Base-by-base conservation (phyloP, 35 echinoderm and acorn worm species). In the Ophioderma brevispina region DNA sequence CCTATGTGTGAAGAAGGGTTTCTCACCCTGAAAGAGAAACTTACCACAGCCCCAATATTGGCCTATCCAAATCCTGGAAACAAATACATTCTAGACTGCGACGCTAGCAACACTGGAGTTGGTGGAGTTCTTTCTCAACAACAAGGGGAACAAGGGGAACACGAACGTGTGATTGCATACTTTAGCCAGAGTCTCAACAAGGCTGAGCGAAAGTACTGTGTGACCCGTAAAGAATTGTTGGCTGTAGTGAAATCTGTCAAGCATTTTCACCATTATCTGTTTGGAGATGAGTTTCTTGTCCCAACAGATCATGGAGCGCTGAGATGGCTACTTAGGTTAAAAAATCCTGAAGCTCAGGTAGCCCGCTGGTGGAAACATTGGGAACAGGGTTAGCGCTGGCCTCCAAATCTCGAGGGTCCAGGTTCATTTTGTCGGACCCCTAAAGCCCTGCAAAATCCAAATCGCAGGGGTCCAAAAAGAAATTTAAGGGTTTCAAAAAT, bases 191-290 rank as follows among this genome's bases (percentile, higher is more conserved):
- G 37, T 1, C 17, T 94, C 35, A 81, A 34, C 0, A 89, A 82
- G 35, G 3, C 92, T 1, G 92, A 94, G 35, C 33, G 86, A 28
- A 55, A 56, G 32, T 88, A 94, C 89, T 84, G 92, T 56, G 92
- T 94, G 10, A 94, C 92, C 4, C 31, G 86, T 4, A 81, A 49
- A 36, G 79, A 82, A 78, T 75, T 89, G 0, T 52, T 94, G 35
- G 86, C 92, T 59, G 46, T 94, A 32, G 52, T 94, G 0, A 1
- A 31, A 0, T 80, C 76, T 40, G 46, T 88, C 1, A 38, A 78
- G 25, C 78, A 92, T 39, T 96, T 92, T 83, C 64, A 82, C 1
- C 94, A 96, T 59, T 89, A 92, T 78, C 80, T 96, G 2, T 56
- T 78, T 28, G 94, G 90, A 41, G 52, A 19, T 0, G 31, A 59